Conservation (phyloP, 1,140 invertebrate species). For the Drosophila arizonae region DNA sequence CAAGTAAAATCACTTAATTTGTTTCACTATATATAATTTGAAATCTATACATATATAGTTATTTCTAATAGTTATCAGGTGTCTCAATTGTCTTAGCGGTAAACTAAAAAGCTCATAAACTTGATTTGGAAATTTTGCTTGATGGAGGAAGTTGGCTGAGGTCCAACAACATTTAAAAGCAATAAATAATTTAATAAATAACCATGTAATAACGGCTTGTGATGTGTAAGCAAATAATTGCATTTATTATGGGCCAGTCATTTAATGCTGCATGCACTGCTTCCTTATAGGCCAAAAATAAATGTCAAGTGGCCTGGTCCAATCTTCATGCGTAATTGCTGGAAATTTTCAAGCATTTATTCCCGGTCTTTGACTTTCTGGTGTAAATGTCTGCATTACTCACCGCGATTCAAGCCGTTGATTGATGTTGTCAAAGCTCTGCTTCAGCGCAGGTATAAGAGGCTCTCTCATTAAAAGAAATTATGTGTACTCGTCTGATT, state of each 20-base stretch:
- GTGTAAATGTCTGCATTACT: constrained; percentile 47
- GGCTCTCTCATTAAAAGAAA: constrained; percentile 34
- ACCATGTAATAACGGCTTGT: background rate
- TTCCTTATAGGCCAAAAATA: constrained; percentile 33
- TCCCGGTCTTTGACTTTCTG: constrained; percentile 51
- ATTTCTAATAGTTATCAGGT: too few relatives aligned
- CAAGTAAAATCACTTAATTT: too few relatives aligned
- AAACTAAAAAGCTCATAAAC: too few relatives aligned
- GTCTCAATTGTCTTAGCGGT: too few relatives aligned
- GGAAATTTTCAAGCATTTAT: constrained; percentile 62
- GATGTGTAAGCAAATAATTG: background rate
- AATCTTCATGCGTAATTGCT: constrained; percentile 35
- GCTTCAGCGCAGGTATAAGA: constrained; percentile 10
- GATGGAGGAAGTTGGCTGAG: too few relatives aligned
- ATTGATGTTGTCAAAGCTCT: constrained; percentile 58
- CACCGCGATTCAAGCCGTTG: constrained; percentile 51
- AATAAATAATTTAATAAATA: too few relatives aligned
- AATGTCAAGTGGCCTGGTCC: constrained; percentile 19
- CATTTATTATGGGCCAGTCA: constrained; percentile 5
- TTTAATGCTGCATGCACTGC: background rate
- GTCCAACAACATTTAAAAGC: too few relatives aligned
- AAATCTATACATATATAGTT: too few relatives aligned
- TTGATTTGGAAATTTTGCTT: too few relatives aligned
- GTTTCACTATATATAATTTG: too few relatives aligned
- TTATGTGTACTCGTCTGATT: constrained; percentile 17